These are phyloP conservation scores for Osedax frankpressi DNA, from an alignment of 2,888 invertebrate genomes.

Conservation along the genomic window DNA sequence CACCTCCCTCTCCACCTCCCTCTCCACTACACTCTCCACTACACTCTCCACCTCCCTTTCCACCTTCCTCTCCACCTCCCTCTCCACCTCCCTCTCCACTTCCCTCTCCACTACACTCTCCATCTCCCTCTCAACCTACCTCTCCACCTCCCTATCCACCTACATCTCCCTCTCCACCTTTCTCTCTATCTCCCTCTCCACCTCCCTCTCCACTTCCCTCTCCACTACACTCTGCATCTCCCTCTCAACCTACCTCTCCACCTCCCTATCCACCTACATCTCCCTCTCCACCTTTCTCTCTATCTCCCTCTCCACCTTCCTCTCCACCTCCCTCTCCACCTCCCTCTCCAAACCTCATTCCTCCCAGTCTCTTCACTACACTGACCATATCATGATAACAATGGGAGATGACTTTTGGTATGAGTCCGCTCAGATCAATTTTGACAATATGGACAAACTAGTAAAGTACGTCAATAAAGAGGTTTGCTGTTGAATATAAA, in stretches of 20 bases:
- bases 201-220: constrained; percentile 6
- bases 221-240: too few relatives aligned
- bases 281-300: too few relatives aligned
- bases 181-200: not conserved
- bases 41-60: too few relatives aligned
- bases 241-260: not conserved
- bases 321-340: not conserved
- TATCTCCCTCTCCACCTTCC: not conserved
- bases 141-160: not conserved
- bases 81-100: not conserved
- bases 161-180: not conserved
- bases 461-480: constrained; percentile 59
- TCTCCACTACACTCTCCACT: too few relatives aligned
- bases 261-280: not conserved
- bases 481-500: too few relatives aligned
- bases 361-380: constrained; percentile 50
- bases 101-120: constrained; percentile 5
- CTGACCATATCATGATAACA: constrained; percentile 63
- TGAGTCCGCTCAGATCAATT: constrained; percentile 67
- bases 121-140: not conserved
- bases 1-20: not conserved
- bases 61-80: not conserved
- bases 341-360: not conserved
- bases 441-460: constrained; percentile 69
- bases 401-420: constrained; percentile 88